Evolutionary conservation across 2,888 invertebrate species (phyloP).

Genomic region (Pristionchus arcanus): DNA sequence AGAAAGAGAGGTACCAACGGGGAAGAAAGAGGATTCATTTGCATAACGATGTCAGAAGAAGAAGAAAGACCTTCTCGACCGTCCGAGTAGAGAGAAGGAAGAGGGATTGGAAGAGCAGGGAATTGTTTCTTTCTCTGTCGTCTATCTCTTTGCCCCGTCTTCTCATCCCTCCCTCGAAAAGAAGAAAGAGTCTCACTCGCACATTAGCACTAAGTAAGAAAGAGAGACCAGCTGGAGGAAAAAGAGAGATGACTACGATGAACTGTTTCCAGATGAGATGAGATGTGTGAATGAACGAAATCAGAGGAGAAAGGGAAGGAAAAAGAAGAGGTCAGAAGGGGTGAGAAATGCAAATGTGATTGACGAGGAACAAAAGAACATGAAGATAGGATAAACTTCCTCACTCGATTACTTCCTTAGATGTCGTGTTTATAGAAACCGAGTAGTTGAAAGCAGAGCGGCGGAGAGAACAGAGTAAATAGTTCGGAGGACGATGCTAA

Average conservation of each 20-base stretch:
- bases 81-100: neutral
- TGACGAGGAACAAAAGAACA: neutral
- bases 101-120: neutral
- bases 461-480: conserved; percentile 17
- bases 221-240: conserved; percentile 29
- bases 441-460: neutral
- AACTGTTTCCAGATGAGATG: conserved; percentile 28
- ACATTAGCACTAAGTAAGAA: conserved; percentile 54
- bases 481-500: neutral
- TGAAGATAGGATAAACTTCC: neutral
- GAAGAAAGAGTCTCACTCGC: conserved; percentile 35
- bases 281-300: neutral
- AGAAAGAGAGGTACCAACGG: neutral
- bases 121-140: conserved; percentile 48
- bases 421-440: conserved; percentile 32
- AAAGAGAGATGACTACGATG: neutral
- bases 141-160: conserved; percentile 21
- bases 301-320: neutral
- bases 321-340: neutral
- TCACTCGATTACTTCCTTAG: neutral
- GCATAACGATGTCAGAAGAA: conserved; percentile 38
- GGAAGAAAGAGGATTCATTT: conserved; percentile 11
- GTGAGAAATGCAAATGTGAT: conserved; percentile 40
- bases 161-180: conserved; percentile 38
- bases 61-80: neutral